These are phyloP conservation scores for Cyprinella venusta DNA, from an alignment of 2,797 vertebrate genomes.

Conservation along the genomic window DNA sequence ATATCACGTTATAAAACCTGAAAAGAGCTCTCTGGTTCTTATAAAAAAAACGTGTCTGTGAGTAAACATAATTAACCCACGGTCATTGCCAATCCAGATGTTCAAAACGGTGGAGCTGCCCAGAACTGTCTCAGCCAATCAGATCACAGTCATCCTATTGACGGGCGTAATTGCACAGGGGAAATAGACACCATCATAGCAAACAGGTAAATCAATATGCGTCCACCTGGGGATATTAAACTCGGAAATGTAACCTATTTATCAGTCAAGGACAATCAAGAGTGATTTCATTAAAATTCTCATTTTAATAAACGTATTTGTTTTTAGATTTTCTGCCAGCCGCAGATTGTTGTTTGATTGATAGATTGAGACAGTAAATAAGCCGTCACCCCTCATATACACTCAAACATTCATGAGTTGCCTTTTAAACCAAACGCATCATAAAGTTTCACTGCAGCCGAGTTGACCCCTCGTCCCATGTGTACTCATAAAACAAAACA, in stretches of 20 bases:
- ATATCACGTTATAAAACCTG: background rate
- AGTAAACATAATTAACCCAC: conserved; percentile 65
- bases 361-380: conserved; percentile 30
- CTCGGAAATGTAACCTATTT: conserved; percentile 4
- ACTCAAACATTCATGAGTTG: conserved; percentile 16
- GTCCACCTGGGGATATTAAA: conserved; percentile 20
- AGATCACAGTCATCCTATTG: conserved; percentile 15
- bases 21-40: conserved; percentile 1
- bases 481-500: conserved; percentile 39
- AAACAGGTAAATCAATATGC: conserved; percentile 9
- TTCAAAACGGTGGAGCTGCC: background rate
- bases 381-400: conserved; percentile 1
- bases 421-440: conserved; percentile 31
- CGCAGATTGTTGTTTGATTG: conserved; percentile 20
- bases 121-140: conserved; percentile 41
- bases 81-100: conserved; percentile 50
- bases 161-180: conserved; percentile 26
- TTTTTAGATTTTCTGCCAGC: conserved; percentile 15
- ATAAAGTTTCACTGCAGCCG: conserved; percentile 47
- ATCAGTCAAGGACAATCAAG: conserved; percentile 44
- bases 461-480: conserved; percentile 35
- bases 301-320: background rate
- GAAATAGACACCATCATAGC: background rate
- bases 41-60: conserved; percentile 2
- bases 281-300: conserved; percentile 10